Conservation (phyloP, 2,113 vertebrate genomes). For the Balaeniceps rex region DNA sequence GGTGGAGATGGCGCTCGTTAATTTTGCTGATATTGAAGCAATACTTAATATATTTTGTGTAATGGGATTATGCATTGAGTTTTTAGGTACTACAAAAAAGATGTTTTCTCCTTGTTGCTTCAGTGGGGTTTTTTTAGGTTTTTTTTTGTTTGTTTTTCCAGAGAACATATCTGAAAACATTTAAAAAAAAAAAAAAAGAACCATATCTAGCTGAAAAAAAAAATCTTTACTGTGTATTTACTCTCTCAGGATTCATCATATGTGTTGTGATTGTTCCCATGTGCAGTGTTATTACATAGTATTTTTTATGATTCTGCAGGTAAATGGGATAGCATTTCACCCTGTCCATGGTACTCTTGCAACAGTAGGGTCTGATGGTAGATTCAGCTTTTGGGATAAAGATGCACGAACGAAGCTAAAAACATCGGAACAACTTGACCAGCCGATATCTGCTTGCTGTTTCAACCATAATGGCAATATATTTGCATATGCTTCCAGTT, state of each 20-base stretch:
- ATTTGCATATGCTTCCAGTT: slow-evolving; percentile 97
- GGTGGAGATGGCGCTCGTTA: neutral
- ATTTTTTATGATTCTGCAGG: slow-evolving; percentile 62
- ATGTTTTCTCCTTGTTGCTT: neutral
- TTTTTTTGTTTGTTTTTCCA: neutral
- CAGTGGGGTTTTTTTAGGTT: rapidly evolving
- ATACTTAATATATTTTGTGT: neutral
- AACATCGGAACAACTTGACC: slow-evolving; percentile 96
- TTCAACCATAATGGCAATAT: slow-evolving; percentile 98
- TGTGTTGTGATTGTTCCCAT: neutral
- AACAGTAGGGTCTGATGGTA: slow-evolving; percentile 94
- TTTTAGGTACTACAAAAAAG: neutral
- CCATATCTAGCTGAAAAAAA: neutral
- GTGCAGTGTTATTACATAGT: neutral
- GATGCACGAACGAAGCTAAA: slow-evolving; percentile 97
- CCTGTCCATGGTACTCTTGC: slow-evolving; percentile 95
- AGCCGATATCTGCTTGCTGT: slow-evolving; percentile 94
- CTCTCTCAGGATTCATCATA: neutral
- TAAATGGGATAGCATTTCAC: slow-evolving; percentile 97
- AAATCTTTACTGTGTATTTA: neutral
- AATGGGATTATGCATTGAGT: neutral
- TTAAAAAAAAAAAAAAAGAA: neutral
- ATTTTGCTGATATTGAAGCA: neutral
- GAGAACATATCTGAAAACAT: neutral
- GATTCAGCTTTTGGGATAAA: slow-evolving; percentile 99